phyloP scores from a whole-genome alignment of 2,797 vertebrate genomes.

The Melanotaenia pygmaea region DNA sequence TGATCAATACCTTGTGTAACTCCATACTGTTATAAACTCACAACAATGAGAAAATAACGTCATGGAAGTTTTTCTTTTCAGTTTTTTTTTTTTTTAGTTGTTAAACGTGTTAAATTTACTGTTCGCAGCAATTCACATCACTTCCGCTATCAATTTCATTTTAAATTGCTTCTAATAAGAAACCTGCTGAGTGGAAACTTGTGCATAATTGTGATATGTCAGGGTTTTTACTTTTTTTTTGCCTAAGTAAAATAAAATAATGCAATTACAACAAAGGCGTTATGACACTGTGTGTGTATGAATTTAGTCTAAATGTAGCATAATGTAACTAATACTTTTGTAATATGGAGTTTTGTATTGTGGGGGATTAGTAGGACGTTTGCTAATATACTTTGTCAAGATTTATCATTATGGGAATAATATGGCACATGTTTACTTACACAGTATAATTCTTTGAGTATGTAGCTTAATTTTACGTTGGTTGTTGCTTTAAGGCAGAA shows the following conservation, averaged over 20 bases:
- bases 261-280: too few species aligned
- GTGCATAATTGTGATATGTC: neutral
- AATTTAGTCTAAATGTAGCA: neutral
- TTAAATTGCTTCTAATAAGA: neutral
- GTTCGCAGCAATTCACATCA: neutral
- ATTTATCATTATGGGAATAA: constrained; percentile 33
- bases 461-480: neutral
- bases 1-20: constrained; percentile 69
- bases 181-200: neutral
- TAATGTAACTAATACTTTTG: constrained; percentile 27
- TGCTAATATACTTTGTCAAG: constrained; percentile 41
- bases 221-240: neutral
- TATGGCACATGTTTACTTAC: constrained; percentile 43
- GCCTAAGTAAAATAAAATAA: too few species aligned
- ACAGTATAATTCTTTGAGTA: constrained; percentile 41
- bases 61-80: neutral
- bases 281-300: too few species aligned
- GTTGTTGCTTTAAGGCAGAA: neutral
- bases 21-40: constrained; percentile 35
- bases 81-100: neutral
- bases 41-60: constrained; percentile 34
- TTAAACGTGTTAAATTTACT: neutral
- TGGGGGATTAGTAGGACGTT: constrained; percentile 42
- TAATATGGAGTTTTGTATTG: constrained; percentile 27
- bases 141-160: neutral